Evolutionary conservation across 2,888 invertebrate genomes (phyloP).

Genomic region (Drosophila pegasa): DNA sequence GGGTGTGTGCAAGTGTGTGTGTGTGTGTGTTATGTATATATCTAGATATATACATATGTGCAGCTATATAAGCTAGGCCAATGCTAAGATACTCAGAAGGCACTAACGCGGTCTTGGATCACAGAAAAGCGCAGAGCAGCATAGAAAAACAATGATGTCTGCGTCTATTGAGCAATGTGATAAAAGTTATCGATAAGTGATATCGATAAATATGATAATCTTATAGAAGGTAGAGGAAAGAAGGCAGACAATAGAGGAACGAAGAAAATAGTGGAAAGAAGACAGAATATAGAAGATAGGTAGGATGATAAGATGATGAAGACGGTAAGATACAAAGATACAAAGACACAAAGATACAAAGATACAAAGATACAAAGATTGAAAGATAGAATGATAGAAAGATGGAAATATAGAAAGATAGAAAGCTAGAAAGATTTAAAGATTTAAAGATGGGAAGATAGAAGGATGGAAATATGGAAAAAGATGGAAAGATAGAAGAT

Average conservation of each 20-base stretch:
- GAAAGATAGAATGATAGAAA: no score
- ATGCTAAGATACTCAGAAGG: constrained; percentile 71
- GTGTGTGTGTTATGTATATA: constrained; percentile 5
- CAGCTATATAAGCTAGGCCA: constrained; percentile 56
- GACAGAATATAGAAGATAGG: no score
- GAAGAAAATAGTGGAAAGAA: no score
- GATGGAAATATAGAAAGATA: background rate
- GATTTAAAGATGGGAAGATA: no score
- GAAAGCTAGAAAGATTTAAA: background rate
- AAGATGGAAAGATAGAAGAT: background rate
- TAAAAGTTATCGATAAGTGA: background rate
- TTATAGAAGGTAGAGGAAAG: no score
- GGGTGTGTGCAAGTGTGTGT: background rate
- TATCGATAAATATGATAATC: background rate
- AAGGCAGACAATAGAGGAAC: no score
- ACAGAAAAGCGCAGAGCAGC: constrained; percentile 27
- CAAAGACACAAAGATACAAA: no score
- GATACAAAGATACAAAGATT: no score
- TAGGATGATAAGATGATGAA: no score
- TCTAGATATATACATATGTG: constrained; percentile 12
- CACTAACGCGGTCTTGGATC: constrained; percentile 60
- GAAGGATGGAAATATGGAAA: background rate
- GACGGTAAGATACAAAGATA: no score
- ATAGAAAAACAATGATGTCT: constrained; percentile 32
- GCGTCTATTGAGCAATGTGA: constrained; percentile 20